These are phyloP conservation scores for Drosophila nannoptera DNA, from an alignment of 1,140 invertebrate species.

Conservation along the genomic window DNA sequence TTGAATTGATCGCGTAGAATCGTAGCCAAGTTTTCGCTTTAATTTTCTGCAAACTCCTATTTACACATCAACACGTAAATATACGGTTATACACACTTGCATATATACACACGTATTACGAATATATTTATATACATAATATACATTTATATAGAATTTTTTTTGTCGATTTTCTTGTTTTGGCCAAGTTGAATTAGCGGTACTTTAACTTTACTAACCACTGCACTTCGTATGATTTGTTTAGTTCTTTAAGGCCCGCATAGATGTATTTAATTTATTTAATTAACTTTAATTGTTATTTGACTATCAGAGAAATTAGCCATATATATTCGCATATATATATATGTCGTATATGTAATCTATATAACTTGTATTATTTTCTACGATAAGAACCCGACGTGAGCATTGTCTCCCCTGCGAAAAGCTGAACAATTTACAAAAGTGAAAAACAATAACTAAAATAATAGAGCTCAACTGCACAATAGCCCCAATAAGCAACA, in stretches of 20 bases:
- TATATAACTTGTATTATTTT: conserved; percentile 67
- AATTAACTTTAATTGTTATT: conserved; percentile 69
- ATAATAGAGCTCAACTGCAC: conserved; percentile 11
- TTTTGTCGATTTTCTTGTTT: conserved; percentile 30
- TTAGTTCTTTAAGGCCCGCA: conserved; percentile 58
- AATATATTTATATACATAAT: conserved; percentile 5
- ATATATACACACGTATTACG: background rate
- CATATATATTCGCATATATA: conserved; percentile 49
- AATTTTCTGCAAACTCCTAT: conserved; percentile 7
- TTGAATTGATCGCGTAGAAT: conserved; percentile 12
- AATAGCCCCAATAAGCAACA: conserved; percentile 36
- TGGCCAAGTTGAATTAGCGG: conserved; percentile 8
- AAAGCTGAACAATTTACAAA: conserved; percentile 14
- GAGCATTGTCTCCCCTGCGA: conserved; percentile 8
- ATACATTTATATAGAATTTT: background rate
- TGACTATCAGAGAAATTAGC: conserved; percentile 51
- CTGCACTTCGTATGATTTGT: conserved; percentile 45
- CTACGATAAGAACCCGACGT: conserved; percentile 43
- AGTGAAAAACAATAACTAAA: conserved; percentile 48
- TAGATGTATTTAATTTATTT: conserved; percentile 74
- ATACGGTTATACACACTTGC: no score
- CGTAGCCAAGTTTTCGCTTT: conserved; percentile 11
- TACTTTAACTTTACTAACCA: conserved; percentile 35
- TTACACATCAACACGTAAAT: no score
- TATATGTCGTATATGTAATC: conserved; percentile 33